Base-by-base conservation (phyloP, 2,797 vertebrate species). In the Enteromius radiatus region DNA sequence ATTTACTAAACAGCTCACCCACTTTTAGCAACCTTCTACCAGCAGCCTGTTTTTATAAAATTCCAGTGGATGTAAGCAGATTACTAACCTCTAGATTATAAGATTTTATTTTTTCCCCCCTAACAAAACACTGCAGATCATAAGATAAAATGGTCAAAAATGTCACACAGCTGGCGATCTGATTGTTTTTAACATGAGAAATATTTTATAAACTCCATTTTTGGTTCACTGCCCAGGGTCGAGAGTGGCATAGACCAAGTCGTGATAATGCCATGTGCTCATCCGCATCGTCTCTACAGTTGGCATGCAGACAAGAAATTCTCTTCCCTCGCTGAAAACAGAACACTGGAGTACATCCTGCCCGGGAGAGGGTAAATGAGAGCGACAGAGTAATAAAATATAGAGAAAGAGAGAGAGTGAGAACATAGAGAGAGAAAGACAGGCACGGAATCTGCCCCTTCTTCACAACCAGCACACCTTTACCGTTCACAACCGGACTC, bases 291-390 rank as follows among this genome's bases (percentile, higher is more conserved):
- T 82, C 36, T 31, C 47, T 21, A 14, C 3, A 10, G 33, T 75
- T 78, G 68, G 59, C 76, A 75, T 49, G 31, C 15, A 68, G 68
- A 82, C 84, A 78, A 63, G 31, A 59, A 74, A 82, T 61, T 23
- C 61, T 78, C 36, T 45, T 73, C 78, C 26, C 67, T 56, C 5
- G 3, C 26, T 49, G 26, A 74, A 74, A 56, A 68, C 36, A 1
- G 23, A 73, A 67, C 23, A 54, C 56, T 3, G 12, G 63, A 52
- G 36, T n/a, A 56, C n/a, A 59, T 64, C 56, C 56, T n/a, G 41
- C 59, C 31, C 3, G 1, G 1, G 3, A 63, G 47, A 80, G 47
- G 3, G 21, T 52, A 67, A 75, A 73, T 59, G 47, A 74, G 67
- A 61, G 33, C 10, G 67, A 49, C 9, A 56, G 67, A 80, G 38